Evolutionary conservation across 2,888 invertebrate genomes (phyloP).

Genomic region (Sinodicranocentrus sp.): DNA sequence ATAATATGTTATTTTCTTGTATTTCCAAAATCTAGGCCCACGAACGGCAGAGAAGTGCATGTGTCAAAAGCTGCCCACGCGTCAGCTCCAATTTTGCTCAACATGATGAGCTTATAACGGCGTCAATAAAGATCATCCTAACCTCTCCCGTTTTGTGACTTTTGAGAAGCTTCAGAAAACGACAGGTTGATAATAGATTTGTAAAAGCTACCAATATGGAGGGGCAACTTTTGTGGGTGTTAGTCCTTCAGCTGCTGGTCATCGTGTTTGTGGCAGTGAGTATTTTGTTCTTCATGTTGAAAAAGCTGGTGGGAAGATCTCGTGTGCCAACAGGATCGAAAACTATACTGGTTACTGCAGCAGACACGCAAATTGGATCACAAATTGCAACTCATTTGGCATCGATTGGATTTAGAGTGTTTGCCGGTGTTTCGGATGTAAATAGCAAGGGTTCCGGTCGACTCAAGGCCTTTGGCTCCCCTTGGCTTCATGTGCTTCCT

Average conservation of each 20-base stretch:
- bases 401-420: constrained; percentile 72
- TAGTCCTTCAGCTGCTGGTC: constrained; percentile 73
- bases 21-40: constrained; percentile 50
- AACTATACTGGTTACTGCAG: constrained; percentile 74
- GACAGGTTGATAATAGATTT: not conserved
- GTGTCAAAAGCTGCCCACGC: too few relatives aligned
- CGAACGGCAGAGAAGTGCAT: not conserved
- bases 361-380: constrained; percentile 72
- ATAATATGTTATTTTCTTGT: constrained; percentile 10
- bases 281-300: constrained; percentile 73
- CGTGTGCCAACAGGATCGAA: constrained; percentile 73
- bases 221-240: constrained; percentile 73
- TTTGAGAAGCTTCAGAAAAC: constrained; percentile 17
- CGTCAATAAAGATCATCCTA: not conserved
- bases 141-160: constrained; percentile 2
- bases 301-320: constrained; percentile 71
- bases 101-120: not conserved
- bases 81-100: too few relatives aligned
- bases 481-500: constrained; percentile 74
- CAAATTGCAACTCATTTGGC: constrained; percentile 74
- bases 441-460: constrained; percentile 68
- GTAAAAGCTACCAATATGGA: constrained; percentile 63
- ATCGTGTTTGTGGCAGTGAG: constrained; percentile 74
- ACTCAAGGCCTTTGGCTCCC: constrained; percentile 70
- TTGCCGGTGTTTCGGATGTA: constrained; percentile 74